Evolutionary conservation across 2,888 invertebrate genomes (phyloP).

Genomic region (Conomelus anceps): DNA sequence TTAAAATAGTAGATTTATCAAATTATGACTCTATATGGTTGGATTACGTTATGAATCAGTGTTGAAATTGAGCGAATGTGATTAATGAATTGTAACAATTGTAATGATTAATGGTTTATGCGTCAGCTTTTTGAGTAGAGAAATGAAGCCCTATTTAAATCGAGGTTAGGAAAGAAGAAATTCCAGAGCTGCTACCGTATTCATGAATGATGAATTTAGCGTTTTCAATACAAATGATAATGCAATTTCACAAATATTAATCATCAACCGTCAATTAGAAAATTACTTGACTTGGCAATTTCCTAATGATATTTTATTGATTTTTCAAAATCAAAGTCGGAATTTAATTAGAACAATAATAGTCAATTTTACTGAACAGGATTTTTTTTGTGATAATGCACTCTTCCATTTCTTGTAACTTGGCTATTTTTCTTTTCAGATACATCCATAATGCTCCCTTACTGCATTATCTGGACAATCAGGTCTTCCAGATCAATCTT

Average conservation of each 20-base stretch:
- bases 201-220: not conserved
- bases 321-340: not conserved
- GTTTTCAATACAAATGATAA: not conserved
- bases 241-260: not conserved
- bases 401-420: not conserved
- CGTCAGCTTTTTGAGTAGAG: not conserved
- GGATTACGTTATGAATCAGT: too few relatives aligned
- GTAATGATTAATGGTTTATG: not conserved
- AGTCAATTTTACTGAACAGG: too few relatives aligned
- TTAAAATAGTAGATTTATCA: too few relatives aligned
- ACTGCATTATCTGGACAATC: slow-evolving; percentile 34
- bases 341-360: not conserved
- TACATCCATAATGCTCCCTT: slow-evolving; percentile 23
- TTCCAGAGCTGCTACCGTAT: too few relatives aligned
- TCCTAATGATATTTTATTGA: too few relatives aligned
- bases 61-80: not conserved
- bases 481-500: slow-evolving; percentile 41
- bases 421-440: slow-evolving; percentile 18
- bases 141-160: not conserved
- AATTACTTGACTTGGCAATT: too few relatives aligned
- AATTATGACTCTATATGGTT: too few relatives aligned
- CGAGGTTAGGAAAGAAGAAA: not conserved
- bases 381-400: too few relatives aligned
- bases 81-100: not conserved
- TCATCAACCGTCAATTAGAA: too few relatives aligned